phyloP scores from a whole-genome alignment of 1,140 invertebrate genomes.

The Brevipalpus yothersi region DNA sequence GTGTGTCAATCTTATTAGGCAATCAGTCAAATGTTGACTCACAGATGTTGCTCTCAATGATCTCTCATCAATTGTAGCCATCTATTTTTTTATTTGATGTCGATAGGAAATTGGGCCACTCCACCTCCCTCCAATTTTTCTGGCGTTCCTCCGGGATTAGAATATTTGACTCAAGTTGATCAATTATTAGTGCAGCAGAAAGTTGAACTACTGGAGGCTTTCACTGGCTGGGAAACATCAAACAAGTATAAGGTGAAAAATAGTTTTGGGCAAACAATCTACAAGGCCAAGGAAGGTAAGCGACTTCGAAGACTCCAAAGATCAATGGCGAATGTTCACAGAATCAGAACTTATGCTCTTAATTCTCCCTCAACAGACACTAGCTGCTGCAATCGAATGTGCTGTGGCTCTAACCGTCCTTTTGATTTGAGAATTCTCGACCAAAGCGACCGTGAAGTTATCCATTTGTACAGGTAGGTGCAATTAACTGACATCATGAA shows the following conservation, averaged over 20 bases:
- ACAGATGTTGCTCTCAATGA: too few relatives aligned
- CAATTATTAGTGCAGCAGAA: slow-evolving; percentile 10
- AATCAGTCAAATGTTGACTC: too few relatives aligned
- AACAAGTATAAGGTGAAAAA: slow-evolving; percentile 63
- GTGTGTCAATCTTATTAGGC: too few relatives aligned
- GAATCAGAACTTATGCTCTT: background rate
- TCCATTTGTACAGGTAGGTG: slow-evolving; percentile 26
- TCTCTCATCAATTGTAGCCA: too few relatives aligned
- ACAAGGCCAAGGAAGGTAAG: slow-evolving; percentile 43
- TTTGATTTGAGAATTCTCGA: slow-evolving; percentile 71
- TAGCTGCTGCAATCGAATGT: slow-evolving; percentile 46
- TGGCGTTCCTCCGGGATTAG: slow-evolving; percentile 4
- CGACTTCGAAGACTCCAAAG: too few relatives aligned
- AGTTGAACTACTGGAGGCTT: slow-evolving; percentile 22
- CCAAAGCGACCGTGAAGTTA: slow-evolving; percentile 45
- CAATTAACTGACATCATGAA: background rate
- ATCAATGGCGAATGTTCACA: background rate
- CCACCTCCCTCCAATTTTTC: too few relatives aligned
- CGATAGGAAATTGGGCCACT: too few relatives aligned
- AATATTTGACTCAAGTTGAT: slow-evolving; percentile 8
- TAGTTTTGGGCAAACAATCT: slow-evolving; percentile 44
- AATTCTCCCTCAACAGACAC: slow-evolving; percentile 4
- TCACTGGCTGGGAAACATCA: slow-evolving; percentile 65
- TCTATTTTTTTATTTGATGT: too few relatives aligned
- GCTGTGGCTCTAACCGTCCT: slow-evolving; percentile 38